Conservation (phyloP, 2,888 invertebrate species). For the Celastrina argiolus region DNA sequence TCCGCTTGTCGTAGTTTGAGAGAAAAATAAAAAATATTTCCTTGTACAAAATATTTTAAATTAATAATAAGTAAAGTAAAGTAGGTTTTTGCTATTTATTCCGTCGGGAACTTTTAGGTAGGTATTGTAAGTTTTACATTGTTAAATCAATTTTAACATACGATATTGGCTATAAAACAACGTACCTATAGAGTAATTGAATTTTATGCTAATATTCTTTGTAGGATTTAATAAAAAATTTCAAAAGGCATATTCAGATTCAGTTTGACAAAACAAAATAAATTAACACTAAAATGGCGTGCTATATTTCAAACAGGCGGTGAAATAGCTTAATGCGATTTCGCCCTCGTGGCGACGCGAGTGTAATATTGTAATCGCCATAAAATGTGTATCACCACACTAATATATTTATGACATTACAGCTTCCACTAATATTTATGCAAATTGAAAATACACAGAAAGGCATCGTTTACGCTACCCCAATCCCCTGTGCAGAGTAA, state of each 20-base stretch:
- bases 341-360: constrained; percentile 49
- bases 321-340: constrained; percentile 40
- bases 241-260: constrained; percentile 5
- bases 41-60: too few relatives aligned
- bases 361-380: constrained; percentile 74
- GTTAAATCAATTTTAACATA: neutral
- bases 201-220: neutral
- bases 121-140: neutral
- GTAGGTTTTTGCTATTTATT: neutral
- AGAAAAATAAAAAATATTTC: too few relatives aligned
- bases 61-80: too few relatives aligned
- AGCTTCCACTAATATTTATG: constrained; percentile 75
- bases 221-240: constrained; percentile 1
- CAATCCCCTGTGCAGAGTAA: constrained; percentile 54
- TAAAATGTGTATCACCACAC: constrained; percentile 75
- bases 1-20: constrained; percentile 26
- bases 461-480: constrained; percentile 68
- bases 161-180: neutral
- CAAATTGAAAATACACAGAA: constrained; percentile 75
- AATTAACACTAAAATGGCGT: constrained; percentile 13
- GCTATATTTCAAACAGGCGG: constrained; percentile 26
- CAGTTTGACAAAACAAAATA: constrained; percentile 18
- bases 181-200: neutral
- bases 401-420: constrained; percentile 76
- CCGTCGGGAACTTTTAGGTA: neutral